Evolutionary conservation across 92 coral and sea anemone genomes (phyloP), one percentile per base, ranked within the genome.

Genomic region (Heteractis magnifica): DNA sequence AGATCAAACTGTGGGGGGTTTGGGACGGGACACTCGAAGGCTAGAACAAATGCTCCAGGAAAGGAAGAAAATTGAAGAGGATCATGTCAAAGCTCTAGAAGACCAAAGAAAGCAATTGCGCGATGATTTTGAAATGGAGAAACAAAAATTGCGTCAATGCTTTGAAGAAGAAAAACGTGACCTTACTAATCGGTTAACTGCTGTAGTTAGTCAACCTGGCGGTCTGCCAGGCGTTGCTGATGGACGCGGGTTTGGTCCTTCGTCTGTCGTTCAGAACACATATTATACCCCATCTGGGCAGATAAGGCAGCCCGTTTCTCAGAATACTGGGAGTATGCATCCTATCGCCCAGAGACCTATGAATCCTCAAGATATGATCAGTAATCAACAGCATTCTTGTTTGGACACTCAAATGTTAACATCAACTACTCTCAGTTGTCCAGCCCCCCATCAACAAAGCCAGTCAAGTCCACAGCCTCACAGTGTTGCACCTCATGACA

Each of bases 21-120:
- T 93, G n/a, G 86, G 82, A 72, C 86, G 80, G n/a, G 85, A 93
- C 64, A 86, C 88, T 50, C 85, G 84, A n/a, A 91, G 91, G 16
- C 78, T 86, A 62, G 97, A 93, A 41, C 84, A 81, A 65, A 80
- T 71, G 65, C 72, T 91, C 18, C 76, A 81, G 16, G 92, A 89
- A 59, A 76, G 80, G 52, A 87, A 80, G 50, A 60, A 76, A 75
- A 81, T 51, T 18, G 86, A 91, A n/a, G 91, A 93, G 4, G 97
- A 93, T 70, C 89, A 88, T 41, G 77, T 79, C 6, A 82, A 74
- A 12, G 52, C 23, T 12, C 58, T 90, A 48, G 86, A 53, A n/a
- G 91, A 88, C 14, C 88, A 90, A 72, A 90, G 89, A 52, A 84
- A 65, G 49, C 89, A 89, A 71, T 65, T 90, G 60, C 84, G 86